Evolutionary conservation across 2,888 invertebrate genomes (phyloP), one percentile per base, ranked within the genome.

Genomic region (Lathronympha strigana): DNA sequence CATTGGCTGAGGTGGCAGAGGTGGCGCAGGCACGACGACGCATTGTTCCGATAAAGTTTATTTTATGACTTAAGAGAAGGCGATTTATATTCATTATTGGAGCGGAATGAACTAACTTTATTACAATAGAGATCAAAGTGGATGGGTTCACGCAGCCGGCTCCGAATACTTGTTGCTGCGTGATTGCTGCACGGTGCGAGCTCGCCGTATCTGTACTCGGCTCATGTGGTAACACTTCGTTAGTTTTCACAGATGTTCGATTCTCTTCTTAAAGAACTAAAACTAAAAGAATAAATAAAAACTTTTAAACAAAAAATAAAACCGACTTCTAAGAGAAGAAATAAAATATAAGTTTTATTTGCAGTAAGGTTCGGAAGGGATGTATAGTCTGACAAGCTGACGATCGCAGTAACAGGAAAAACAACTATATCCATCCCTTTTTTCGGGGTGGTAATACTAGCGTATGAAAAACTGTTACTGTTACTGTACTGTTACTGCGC

Each of bases 51-150:
- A 88, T 88, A 88, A 90, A 90, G 86, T 90, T 90, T 87, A 90
- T 89, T 90, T 91, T 90, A 90, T 90, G 87, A 86, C 86, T 88
- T 87, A 86, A 87, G 82, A 86, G 83, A 86, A 85, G 85, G 81
- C 90, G n/a, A 90, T 91, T 91, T 90, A 90, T 90, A 90, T 90
- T 90, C 91, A 90, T 90, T 90, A 90, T 84, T 76, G 83, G 78
- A 74, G 83, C 80, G 76, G 89, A 90, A 90, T 90, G 87, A 88
- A 90, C 87, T 86, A 86, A 90, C 81, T 91, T 90, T 89, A 90
- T 88, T 88, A 84, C 84, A 88, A 87, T 89, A 88, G 86, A 87
- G 86, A 88, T 86, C 88, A 85, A 84, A 87, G 83, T 77, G 73
- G 72, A 73, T 73, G 71, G 36, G 58, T 51, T 43, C 36, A 73